Base-by-base conservation (phyloP, 2,797 vertebrate species). In the Coregonus ussuriensis region DNA sequence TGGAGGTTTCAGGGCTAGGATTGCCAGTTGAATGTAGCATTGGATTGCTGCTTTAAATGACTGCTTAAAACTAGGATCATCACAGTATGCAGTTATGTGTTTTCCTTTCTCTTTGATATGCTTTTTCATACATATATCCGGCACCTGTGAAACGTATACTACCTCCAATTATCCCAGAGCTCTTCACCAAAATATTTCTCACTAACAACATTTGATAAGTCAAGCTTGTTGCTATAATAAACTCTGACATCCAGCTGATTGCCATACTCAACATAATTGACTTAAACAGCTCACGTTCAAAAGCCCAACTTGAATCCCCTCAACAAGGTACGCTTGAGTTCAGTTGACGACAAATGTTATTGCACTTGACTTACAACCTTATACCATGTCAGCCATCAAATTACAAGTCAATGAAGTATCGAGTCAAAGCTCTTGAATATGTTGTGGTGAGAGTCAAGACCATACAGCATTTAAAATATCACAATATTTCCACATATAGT, bases 301-400 rank as follows among this genome's bases (percentile, higher is more conserved):
- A 63, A 62, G 59, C 59, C 13, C 65, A 67, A 67, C 65, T 67
- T 18, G 31, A 35, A 67, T 67, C 65, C 65, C 65, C 31, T 67
- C 31, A 35, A 35, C 65, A 35, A 35, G 66, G 66, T 35, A 35
- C 33, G 2, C 0, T 16, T 6, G 14, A 37, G 29, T 33, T 15
- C 66, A 35, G 29, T 68, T 37, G 14, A 68, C 31, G 4, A 15
- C 29, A 66, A 33, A 33, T 33, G 14, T 66, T 14, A 16, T 29
- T 31, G 29, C 25, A 29, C 29, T 66, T 31, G 63, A 33, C 11
- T 14, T 31, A 59, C 56, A 18, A 59, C n/a, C 18, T 59, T 7
- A 59, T 21, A n/a, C 7, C n/a, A 66, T 33, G 63, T 6, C n/a
- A n/a, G 56, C 1, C 7, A 18, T 18, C 56, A 21, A 59, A 18